These are phyloP conservation scores for Sitophilus oryzae DNA, from an alignment of 1,140 invertebrate genomes.

Conservation along the genomic window DNA sequence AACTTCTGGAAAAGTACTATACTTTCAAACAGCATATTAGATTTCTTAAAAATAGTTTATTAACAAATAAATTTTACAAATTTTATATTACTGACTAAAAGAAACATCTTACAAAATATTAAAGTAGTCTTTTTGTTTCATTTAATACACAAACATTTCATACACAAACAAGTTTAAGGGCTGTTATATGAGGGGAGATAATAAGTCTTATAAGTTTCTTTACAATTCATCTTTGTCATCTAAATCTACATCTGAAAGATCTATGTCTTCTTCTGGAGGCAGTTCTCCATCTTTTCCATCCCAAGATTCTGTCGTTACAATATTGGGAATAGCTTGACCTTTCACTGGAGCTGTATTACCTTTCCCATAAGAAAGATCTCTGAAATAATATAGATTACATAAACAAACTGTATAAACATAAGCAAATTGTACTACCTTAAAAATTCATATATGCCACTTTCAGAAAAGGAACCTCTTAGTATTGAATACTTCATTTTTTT, in stretches of 20 bases:
- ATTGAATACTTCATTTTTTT: slow-evolving; percentile 97
- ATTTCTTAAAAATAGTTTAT: slow-evolving; percentile 2
- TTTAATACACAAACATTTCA: not conserved
- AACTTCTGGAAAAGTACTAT: not conserved
- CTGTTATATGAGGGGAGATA: slow-evolving; percentile 3
- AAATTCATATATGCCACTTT: slow-evolving; percentile 70
- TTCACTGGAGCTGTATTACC: slow-evolving; percentile 87
- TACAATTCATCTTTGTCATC: slow-evolving; percentile 83
- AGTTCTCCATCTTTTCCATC: slow-evolving; percentile 95
- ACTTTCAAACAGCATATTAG: not conserved
- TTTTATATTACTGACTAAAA: not conserved
- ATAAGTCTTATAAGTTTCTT: slow-evolving; percentile 35
- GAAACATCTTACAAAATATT: slow-evolving; percentile 5
- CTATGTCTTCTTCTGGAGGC: slow-evolving; percentile 86
- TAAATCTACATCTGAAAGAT: slow-evolving; percentile 84
- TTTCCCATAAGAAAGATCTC: slow-evolving; percentile 91
- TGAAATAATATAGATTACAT: slow-evolving; percentile 41
- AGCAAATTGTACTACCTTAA: slow-evolving; percentile 30
- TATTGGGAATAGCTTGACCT: slow-evolving; percentile 76
- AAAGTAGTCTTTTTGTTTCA: not conserved
- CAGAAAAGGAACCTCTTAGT: slow-evolving; percentile 89
- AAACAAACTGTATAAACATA: not conserved
- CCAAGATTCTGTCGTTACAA: slow-evolving; percentile 75
- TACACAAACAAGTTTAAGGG: not conserved
- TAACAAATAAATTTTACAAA: slow-evolving; percentile 8